Base-by-base conservation (phyloP, 1,140 invertebrate genomes). In the Ips nitidus region DNA sequence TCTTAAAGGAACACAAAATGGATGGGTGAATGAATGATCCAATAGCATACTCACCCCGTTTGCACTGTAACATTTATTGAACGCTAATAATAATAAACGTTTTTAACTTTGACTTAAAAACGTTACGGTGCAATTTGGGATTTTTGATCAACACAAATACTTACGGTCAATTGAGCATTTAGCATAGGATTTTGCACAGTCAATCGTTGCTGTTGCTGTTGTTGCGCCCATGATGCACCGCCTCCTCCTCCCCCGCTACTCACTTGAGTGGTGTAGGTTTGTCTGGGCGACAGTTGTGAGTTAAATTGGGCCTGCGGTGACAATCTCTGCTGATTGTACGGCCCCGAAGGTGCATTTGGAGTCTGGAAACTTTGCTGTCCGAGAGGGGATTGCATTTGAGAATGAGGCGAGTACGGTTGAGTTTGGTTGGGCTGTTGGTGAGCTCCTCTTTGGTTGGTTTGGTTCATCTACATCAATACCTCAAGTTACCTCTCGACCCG, bases 151-250 rank as follows among this genome's bases (percentile, higher is more conserved):
- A 2, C 45, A 50, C 7, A 50, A 6, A 50, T 40, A 59, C 83
- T 86, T 82, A 90, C 89, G 75, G 88, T 88, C 66, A 92, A 81
- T 80, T 92, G 90, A 69, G 90, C 88, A 82, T 89, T 92, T 67
- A 93, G 83, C 88, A 93, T 90, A 3, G 92, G 90, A 82, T 91
- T 91, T 79, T 91, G 86, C 52, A 86, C 75, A 52, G 79, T 81
- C 5, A 84, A 74, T 42, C 81, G 73, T 57, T 75, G 72, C 50
- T 76, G 70, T 60, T 72, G 64, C 58, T 72, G 64, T 52, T 75
- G 65, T 56, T 73, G 61, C 22, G 22, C 22, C 22, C 22, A 22
- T 22, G 22, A 22, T 74, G 72, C 75, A 52, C 74, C 74, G 60
- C 52, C 36, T 8, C 61, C 71, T n/a, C n/a, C 40, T 7, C 71